Evolutionary conservation across 2,113 vertebrate genomes (phyloP).

Genomic region (Falco punctatus): DNA sequence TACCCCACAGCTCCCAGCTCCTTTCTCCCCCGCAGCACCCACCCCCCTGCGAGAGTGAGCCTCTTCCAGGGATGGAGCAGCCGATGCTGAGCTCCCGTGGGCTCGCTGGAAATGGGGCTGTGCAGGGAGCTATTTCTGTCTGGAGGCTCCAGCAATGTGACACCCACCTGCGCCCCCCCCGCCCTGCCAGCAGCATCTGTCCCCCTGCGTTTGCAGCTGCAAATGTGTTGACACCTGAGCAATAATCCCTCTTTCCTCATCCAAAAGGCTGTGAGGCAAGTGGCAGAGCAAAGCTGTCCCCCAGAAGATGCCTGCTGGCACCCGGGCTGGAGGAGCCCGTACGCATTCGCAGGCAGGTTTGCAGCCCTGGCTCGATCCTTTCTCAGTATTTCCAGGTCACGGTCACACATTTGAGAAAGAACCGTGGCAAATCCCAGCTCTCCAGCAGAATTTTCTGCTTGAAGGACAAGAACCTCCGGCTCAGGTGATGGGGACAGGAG

Average conservation of each 20-base stretch:
- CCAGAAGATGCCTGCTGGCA: background rate
- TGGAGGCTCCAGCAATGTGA: background rate
- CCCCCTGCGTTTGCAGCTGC: background rate
- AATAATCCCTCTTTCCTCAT: background rate
- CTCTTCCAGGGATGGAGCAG: background rate
- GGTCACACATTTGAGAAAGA: background rate
- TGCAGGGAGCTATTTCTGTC: background rate
- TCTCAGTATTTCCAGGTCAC: background rate
- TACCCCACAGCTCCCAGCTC: background rate
- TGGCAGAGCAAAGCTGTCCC: background rate
- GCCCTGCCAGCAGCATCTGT: background rate
- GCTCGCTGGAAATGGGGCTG: background rate
- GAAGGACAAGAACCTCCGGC: background rate
- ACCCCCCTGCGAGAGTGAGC: rapidly evolving
- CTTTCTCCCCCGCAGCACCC: background rate
- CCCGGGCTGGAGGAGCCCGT: rapidly evolving
- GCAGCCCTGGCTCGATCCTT: background rate
- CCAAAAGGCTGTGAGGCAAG: background rate
- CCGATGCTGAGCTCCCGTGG: background rate
- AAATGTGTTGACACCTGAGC: background rate
- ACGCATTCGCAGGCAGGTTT: rapidly evolving
- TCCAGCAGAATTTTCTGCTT: background rate
- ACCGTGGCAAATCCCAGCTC: background rate
- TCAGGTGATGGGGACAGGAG: background rate
- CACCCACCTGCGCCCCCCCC: background rate